Evolutionary conservation across 2,113 vertebrate species (phyloP), one percentile per base, ranked within the genome.

Genomic region (Istiophorus platypterus): DNA sequence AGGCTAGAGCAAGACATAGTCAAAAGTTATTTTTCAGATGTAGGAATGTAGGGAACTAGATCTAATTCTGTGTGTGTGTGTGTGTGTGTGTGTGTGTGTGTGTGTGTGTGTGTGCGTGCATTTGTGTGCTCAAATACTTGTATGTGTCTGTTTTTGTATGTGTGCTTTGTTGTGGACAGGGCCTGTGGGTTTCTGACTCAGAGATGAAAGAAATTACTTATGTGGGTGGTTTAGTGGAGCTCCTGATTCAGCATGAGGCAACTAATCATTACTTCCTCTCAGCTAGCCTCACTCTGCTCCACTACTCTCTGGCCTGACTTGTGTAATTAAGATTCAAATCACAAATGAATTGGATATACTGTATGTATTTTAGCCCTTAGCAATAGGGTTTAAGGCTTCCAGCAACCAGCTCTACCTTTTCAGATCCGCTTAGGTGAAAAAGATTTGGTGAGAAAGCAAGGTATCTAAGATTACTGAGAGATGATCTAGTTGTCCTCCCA

Each of bases 171-270:
- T 90, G 87, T 92, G 92, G 87, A 86, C 34, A 4, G 72, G 87
- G 88, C 76, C 83, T 86, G 74, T 88, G 88, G 90, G 69, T 85
- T 92, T 61, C 83, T 80, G 81, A 76, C 83, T 92, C 80, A 11
- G 39, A 92, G 89, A 92, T 92, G 88, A 93, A 91, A 92, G 89
- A 73, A 65, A 37, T 81, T 86, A 90, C 76, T 88, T 81, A 82
- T 92, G 88, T 91, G 90, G 88, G 74, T 86, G 87, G 64, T 91
- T 92, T 84, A 88, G 80, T 78, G 75, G 42, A 82, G 86, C 84
- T 88, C 84, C 89, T 91, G 89, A 92, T 81, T 92, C 91, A 90
- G 88, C 88, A 61, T 34, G 57, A 80, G 85, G 86, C 89, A 79
- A 85, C 85, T 91, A 87, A 92, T 92, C 87, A 88, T 76, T 85